Conservation (phyloP, 1,140 invertebrate species). For the Mycetomoellerius zeteki region DNA sequence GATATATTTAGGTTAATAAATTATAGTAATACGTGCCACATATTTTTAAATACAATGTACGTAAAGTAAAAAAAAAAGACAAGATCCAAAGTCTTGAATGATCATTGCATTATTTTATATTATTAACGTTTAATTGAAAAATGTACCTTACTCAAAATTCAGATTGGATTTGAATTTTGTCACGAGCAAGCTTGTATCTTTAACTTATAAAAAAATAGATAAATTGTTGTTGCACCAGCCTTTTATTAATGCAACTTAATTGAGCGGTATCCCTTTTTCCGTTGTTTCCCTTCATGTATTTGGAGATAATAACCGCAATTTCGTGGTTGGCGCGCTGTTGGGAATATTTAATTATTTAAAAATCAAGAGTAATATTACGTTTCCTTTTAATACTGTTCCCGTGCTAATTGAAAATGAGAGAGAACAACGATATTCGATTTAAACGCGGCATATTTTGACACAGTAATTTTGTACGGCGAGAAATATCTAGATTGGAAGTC, state of each 20-base stretch:
- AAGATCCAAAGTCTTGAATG: too few relatives aligned
- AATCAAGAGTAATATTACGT: constrained; percentile 24
- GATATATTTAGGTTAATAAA: too few relatives aligned
- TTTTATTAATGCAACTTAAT: constrained; percentile 38
- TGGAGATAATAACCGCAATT: constrained; percentile 8
- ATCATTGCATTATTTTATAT: too few relatives aligned
- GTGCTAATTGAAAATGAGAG: constrained; percentile 41
- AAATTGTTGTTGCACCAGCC: not conserved
- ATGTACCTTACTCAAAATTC: not conserved
- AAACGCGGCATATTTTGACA: not conserved
- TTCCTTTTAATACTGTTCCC: constrained; percentile 15
- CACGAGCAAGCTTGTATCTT: not conserved
- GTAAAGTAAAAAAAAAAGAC: too few relatives aligned
- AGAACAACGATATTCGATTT: constrained; percentile 22
- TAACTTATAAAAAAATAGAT: not conserved
- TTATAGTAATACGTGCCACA: too few relatives aligned
- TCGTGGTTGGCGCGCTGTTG: not conserved
- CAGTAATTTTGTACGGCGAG: constrained; percentile 19
- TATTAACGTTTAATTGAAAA: not conserved
- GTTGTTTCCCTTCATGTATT: constrained; percentile 7
- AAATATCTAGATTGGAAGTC: not conserved
- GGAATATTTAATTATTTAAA: constrained; percentile 48
- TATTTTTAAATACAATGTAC: too few relatives aligned
- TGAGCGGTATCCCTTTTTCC: not conserved
- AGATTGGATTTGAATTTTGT: not conserved